Evolutionary conservation across 2,113 vertebrate species (phyloP).

Genomic region (Malurus melanocephalus): DNA sequence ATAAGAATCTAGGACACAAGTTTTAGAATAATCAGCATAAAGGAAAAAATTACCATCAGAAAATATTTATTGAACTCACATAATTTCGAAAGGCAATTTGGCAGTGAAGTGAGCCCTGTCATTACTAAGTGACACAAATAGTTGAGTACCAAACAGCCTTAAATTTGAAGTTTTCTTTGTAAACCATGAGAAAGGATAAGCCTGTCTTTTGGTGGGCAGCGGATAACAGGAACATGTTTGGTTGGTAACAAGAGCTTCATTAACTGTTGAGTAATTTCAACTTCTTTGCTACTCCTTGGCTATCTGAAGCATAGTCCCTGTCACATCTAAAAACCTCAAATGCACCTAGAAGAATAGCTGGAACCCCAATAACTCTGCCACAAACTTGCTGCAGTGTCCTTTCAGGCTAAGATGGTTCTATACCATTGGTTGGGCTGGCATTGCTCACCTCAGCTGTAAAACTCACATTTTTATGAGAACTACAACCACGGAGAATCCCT

Average conservation of each 20-base stretch:
- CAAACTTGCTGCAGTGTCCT: neutral
- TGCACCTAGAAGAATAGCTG: neutral
- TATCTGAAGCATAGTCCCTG: neutral
- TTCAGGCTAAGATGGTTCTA: accelerated
- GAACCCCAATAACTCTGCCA: neutral
- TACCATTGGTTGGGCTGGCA: accelerated
- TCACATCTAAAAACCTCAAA: neutral
- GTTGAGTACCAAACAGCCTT: accelerated
- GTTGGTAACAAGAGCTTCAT: neutral
- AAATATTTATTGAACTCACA: neutral
- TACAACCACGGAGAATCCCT: neutral
- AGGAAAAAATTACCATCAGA: neutral
- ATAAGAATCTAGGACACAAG: neutral
- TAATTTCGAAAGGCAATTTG: neutral
- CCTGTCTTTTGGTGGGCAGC: neutral
- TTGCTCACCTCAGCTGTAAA: neutral
- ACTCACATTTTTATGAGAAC: neutral
- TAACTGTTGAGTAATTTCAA: accelerated
- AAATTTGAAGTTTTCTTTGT: neutral
- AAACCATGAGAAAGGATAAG: neutral
- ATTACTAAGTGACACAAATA: neutral
- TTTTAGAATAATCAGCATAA: neutral
- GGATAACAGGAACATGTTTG: neutral
- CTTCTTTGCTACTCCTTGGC: neutral
- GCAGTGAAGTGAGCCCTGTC: neutral